Conservation (phyloP, 2,113 vertebrate species). For the Protobothrops flavoviridis region DNA sequence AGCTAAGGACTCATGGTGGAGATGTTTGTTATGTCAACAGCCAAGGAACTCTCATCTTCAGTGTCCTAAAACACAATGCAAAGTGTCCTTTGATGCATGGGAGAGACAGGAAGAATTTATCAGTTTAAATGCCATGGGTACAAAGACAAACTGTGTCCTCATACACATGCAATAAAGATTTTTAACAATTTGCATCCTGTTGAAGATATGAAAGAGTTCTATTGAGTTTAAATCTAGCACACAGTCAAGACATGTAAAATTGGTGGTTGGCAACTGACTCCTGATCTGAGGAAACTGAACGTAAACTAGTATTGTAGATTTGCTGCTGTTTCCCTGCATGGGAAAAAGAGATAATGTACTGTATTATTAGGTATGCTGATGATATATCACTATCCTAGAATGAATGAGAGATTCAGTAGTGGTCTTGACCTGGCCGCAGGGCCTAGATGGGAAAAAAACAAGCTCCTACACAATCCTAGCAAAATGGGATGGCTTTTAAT, state of each 20-base stretch:
- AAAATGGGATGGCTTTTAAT: not conserved
- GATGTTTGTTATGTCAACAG: not conserved
- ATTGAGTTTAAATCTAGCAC: not conserved
- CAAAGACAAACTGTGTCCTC: not conserved
- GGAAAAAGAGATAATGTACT: not conserved
- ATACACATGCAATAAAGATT: not conserved
- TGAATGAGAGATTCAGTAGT: not conserved
- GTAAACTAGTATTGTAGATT: too few relatives aligned
- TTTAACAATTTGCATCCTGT: not conserved
- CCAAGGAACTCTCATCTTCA: not conserved
- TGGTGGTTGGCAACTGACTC: not conserved
- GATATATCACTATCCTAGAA: not conserved
- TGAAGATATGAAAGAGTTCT: not conserved
- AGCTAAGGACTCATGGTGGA: not conserved
- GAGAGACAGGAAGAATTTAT: not conserved
- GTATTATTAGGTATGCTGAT: not conserved
- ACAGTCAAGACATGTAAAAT: not conserved
- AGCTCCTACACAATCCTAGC: not conserved
- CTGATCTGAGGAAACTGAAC: not conserved
- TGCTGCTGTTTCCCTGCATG: not conserved
- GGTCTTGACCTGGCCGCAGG: not conserved
- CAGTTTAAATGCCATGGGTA: not conserved
- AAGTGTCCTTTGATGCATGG: not conserved
- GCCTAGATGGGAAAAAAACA: not conserved
- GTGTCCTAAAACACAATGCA: not conserved